Evolutionary conservation across 2,888 invertebrate species (phyloP).

Genomic region (Caenorhabditis macrosperma): DNA sequence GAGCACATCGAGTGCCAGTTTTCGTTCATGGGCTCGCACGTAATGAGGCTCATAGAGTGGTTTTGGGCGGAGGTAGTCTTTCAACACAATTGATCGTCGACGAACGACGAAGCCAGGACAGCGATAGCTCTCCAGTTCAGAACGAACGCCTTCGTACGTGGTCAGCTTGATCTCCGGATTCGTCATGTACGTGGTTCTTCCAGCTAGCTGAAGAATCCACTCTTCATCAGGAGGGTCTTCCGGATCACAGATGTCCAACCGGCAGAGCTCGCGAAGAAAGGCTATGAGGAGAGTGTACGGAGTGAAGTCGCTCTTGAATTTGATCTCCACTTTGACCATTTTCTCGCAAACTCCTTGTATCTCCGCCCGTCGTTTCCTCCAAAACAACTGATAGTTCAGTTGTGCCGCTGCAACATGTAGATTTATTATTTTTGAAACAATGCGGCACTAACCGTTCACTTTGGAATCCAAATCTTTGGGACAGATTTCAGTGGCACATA

Average conservation of each 20-base stretch:
- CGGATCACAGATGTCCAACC: constrained; percentile 49
- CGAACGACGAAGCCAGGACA: constrained; percentile 73
- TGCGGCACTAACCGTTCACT: constrained; percentile 41
- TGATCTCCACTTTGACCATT: constrained; percentile 28
- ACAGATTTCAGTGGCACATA: constrained; percentile 23
- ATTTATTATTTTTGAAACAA: not conserved
- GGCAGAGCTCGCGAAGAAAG: constrained; percentile 10
- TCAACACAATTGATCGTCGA: constrained; percentile 65
- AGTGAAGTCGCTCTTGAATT: constrained; percentile 49
- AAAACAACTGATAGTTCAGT: constrained; percentile 62
- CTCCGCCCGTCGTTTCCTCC: constrained; percentile 54
- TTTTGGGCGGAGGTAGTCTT: constrained; percentile 60
- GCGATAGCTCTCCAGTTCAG: constrained; percentile 75
- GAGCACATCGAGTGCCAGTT: constrained; percentile 39
- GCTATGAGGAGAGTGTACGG: constrained; percentile 29
- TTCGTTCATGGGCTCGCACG: constrained; percentile 64
- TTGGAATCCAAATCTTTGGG: constrained; percentile 58
- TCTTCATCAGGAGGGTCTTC: constrained; percentile 63
- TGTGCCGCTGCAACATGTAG: constrained; percentile 37
- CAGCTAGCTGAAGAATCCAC: constrained; percentile 77
- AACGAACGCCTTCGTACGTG: constrained; percentile 71
- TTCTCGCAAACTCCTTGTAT: constrained; percentile 8
- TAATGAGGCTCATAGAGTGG: constrained; percentile 72
- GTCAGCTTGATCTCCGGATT: constrained; percentile 60
- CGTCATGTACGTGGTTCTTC: constrained; percentile 72